A percentile compares a stretch with the other conserved stretches of the same genome.
Conservation (phyloP, 2,113 vertebrate species). For the Tragelaphus imberbis region DNA sequence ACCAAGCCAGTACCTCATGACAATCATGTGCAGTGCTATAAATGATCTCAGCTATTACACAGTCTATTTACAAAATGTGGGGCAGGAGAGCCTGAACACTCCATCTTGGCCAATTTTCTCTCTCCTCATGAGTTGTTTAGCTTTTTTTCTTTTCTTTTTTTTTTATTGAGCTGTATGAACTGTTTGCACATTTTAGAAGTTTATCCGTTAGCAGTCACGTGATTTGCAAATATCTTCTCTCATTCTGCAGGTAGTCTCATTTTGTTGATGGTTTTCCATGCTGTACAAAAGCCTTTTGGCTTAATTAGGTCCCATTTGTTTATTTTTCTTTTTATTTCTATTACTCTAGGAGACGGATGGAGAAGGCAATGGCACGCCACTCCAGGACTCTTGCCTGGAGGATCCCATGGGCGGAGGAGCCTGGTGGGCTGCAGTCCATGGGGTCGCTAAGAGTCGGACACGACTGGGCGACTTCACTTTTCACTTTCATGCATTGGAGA, state of each 20-base stretch:
- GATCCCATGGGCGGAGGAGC: no score
- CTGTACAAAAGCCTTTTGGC: neutral
- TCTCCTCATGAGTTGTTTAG: neutral
- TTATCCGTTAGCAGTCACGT: neutral
- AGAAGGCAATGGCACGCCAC: no score
- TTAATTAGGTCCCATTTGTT: neutral
- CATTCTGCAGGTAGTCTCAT: neutral
- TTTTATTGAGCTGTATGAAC: neutral
- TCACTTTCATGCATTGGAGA: no score
- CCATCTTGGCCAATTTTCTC: neutral
- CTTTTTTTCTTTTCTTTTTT: neutral
- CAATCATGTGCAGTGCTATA: neutral
- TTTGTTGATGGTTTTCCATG: neutral
- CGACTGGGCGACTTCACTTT: no score
- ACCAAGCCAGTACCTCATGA: neutral
- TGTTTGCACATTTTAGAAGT: neutral
- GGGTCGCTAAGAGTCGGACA: no score
- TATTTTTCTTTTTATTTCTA: neutral
- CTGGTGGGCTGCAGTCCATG: no score
- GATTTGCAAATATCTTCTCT: neutral
- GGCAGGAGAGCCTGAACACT: neutral
- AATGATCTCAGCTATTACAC: neutral
- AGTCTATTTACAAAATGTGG: neutral
- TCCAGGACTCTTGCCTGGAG: no score
- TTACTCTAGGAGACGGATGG: neutral